phyloP scores from a whole-genome alignment of 2,888 invertebrate genomes.

The Protodeltote pygarga region DNA sequence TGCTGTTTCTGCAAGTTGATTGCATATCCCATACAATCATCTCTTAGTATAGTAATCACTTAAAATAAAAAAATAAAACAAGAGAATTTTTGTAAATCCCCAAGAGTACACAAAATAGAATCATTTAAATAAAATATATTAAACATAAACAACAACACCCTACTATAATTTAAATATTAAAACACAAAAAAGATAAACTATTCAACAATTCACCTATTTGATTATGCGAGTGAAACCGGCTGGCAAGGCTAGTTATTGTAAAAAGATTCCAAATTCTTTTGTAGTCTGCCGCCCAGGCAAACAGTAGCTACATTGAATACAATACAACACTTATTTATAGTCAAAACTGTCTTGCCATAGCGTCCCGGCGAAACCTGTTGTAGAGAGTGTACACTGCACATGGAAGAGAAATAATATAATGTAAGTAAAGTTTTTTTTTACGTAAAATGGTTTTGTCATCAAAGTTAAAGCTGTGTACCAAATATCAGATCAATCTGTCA shows the following conservation, averaged over 20 bases:
- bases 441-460: too few relatives aligned
- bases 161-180: constrained; percentile 24
- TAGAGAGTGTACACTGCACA: constrained; percentile 55
- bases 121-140: constrained; percentile 7
- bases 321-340: constrained; percentile 87
- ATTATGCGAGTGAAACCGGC: constrained; percentile 47
- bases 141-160: constrained; percentile 15
- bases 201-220: constrained; percentile 47
- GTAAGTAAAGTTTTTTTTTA: constrained; percentile 15
- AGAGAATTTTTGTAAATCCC: too few relatives aligned
- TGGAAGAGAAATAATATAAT: too few relatives aligned
- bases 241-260: constrained; percentile 60
- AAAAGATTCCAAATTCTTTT: constrained; percentile 84
- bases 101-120: too few relatives aligned
- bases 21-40: too few relatives aligned
- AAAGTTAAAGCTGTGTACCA: too few relatives aligned
- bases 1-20: too few relatives aligned
- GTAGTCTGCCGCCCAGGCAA: constrained; percentile 75
- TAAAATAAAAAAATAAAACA: too few relatives aligned
- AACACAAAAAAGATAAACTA: constrained; percentile 18
- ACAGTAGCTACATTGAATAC: constrained; percentile 85
- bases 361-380: constrained; percentile 68
- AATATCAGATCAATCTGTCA: too few relatives aligned
- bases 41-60: neutral
- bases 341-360: constrained; percentile 85